Evolutionary conservation across 2,113 vertebrate genomes (phyloP).

Genomic region (Spheniscus mendiculus): DNA sequence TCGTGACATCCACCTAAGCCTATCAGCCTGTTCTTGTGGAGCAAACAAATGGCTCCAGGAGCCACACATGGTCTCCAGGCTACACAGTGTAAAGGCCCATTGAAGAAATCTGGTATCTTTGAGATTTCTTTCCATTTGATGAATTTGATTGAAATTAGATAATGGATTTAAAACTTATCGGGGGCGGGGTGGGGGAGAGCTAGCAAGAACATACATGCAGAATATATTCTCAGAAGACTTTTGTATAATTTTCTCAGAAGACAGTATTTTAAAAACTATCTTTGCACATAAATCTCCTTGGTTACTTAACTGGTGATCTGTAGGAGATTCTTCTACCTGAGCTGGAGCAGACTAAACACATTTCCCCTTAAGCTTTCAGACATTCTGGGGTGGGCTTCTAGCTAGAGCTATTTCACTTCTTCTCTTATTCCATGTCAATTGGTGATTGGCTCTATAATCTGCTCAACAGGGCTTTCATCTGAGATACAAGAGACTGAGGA

Average conservation of each 20-base stretch:
- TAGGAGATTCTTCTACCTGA: not conserved
- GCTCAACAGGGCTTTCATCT: not conserved
- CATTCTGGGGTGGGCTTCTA: not conserved
- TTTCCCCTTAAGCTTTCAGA: not conserved
- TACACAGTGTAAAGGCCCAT: not conserved
- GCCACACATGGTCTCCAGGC: not conserved
- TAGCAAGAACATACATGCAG: not conserved
- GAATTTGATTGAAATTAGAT: not conserved
- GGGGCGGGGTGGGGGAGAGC: accelerated
- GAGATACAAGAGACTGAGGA: not conserved
- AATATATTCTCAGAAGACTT: not conserved
- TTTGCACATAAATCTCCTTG: not conserved
- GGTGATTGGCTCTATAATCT: not conserved
- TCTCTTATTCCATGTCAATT: not conserved
- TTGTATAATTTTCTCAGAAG: not conserved
- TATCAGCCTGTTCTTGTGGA: not conserved
- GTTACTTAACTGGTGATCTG: not conserved
- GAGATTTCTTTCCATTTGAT: not conserved
- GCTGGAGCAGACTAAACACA: not conserved
- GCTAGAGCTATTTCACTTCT: not conserved
- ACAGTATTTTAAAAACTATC: not conserved
- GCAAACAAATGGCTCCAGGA: not conserved
- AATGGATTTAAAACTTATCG: not conserved
- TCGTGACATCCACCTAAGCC: not conserved
- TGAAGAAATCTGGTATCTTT: not conserved